Evolutionary conservation across 92 coral and sea anemone genomes (phyloP), one percentile per base, ranked within the genome.

Genomic region (Virgularia gustaviana): DNA sequence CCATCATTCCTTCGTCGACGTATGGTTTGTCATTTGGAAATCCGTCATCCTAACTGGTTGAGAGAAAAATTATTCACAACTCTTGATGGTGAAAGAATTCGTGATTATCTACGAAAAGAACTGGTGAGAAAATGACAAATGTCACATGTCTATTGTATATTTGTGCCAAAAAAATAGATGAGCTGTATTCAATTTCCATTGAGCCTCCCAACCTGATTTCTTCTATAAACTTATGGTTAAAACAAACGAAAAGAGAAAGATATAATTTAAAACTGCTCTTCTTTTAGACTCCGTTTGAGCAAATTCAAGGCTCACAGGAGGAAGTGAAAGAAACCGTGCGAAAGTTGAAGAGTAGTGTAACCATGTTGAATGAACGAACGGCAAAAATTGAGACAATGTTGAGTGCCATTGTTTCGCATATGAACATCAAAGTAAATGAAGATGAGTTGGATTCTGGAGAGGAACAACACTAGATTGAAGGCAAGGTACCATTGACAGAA

Each of bases 301-400:
- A 64, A 64, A 63, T 92, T 49, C 87, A 87, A 65, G 80, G 66
- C n/a, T 91, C 83, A 57, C 90, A 90, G 23, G 90, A 86, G 6
- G 82, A 51, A 13, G 70, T 89, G 6, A 80, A 77, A 43, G 85
- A 89, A 16, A 58, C 85, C 16, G 83, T 92, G 29, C 41, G 36
- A 30, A 66, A 47, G 22, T 27, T 92, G 32, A 89, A 86, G 31
- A 57, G 59, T 20, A 84, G 84, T 25, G 62, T 92, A 63, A 81
- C 80, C 49, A 83, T 83, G 6, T 64, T 92, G 84, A 94, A 87
- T 55, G 39, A 11, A 18, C 88, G 88, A 32, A 95, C 90, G 58
- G 98, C 89, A 37, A 77, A 82, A 58, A 68, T 92, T 16, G 88
- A 86, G 57, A 53, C 76, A 42, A 92, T 92, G 96, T 54, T 92